Evolutionary conservation across 2,797 vertebrate species (phyloP).

Genomic region (Tokudaia muenninki): DNA sequence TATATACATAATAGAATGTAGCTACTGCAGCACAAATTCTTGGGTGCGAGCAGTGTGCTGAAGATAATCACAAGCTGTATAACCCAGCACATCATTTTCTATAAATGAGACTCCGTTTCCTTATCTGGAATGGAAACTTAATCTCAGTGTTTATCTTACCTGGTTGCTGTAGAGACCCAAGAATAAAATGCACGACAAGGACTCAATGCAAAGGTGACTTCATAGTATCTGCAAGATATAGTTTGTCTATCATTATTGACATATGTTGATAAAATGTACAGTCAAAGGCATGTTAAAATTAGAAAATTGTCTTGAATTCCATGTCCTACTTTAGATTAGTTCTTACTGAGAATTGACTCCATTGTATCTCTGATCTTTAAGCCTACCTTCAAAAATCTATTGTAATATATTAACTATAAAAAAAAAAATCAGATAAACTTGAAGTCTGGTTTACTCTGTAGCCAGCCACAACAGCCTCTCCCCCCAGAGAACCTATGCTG

Average conservation of each 20-base stretch:
- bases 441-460: slow-evolving; percentile 25
- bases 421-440: slow-evolving; percentile 49
- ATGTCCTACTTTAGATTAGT: neutral
- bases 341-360: neutral
- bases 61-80: neutral
- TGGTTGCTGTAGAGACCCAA: neutral
- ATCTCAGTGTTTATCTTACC: neutral
- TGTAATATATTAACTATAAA: slow-evolving; percentile 32
- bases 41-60: neutral
- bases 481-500: neutral
- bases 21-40: neutral
- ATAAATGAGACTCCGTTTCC: slow-evolving; percentile 4
- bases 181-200: slow-evolving; percentile 15
- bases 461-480: neutral
- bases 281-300: neutral
- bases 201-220: neutral
- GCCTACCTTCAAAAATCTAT: neutral
- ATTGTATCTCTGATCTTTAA: slow-evolving; percentile 37
- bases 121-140: neutral
- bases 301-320: neutral
- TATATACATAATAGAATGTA: neutral
- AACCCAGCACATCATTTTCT: neutral
- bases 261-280: neutral
- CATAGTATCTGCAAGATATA: neutral
- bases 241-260: neutral